Evolutionary conservation across 2,888 invertebrate genomes (phyloP).

Genomic region (Patella depressa): DNA sequence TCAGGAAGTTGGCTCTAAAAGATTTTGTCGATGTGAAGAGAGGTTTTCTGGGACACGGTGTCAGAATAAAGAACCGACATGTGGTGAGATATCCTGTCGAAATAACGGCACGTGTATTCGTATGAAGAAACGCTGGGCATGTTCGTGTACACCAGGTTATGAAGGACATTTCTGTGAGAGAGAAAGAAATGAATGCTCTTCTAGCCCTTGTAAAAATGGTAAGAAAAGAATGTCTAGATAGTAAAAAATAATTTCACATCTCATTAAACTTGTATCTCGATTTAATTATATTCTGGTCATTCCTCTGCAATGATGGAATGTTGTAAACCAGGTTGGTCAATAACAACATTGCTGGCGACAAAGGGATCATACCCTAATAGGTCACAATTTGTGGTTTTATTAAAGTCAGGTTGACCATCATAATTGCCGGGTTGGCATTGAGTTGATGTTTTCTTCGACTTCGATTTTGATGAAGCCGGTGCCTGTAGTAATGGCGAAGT

Average conservation of each 20-base stretch:
- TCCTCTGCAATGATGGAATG: neutral
- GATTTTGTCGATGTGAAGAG: slow-evolving; percentile 43
- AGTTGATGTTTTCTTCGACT: no score
- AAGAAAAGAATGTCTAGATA: slow-evolving; percentile 1
- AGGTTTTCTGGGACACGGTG: slow-evolving; percentile 48
- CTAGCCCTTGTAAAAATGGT: slow-evolving; percentile 53
- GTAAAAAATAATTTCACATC: no score
- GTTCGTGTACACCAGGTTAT: slow-evolving; percentile 44
- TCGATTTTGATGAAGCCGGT: no score
- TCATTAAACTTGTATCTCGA: no score
- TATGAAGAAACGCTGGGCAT: slow-evolving; percentile 37
- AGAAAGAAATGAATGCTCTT: slow-evolving; percentile 45
- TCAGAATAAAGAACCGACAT: slow-evolving; percentile 41
- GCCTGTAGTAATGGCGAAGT: no score
- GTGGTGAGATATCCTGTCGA: slow-evolving; percentile 43
- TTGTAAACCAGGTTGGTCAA: no score
- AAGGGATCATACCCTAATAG: no score
- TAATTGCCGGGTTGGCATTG: no score
- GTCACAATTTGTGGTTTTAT: no score
- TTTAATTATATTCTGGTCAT: neutral
- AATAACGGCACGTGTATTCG: slow-evolving; percentile 48
- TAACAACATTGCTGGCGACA: no score
- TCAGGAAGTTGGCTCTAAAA: slow-evolving; percentile 33
- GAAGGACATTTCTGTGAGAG: slow-evolving; percentile 46
- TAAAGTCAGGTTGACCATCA: no score